Evolutionary conservation across 2,888 invertebrate species (phyloP).

Genomic region (Drosophila kanekoi): DNA sequence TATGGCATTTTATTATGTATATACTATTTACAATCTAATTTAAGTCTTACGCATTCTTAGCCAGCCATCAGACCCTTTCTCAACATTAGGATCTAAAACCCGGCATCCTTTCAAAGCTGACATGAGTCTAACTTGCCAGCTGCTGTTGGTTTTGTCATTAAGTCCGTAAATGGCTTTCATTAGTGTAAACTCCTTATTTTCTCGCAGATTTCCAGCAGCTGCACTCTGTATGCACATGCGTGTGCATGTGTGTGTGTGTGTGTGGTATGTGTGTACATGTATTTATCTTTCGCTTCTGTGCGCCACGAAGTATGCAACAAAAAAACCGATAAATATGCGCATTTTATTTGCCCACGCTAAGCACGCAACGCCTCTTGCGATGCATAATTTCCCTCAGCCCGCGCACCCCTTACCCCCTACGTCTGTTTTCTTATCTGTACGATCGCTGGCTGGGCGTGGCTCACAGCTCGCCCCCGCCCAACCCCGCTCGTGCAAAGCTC

Average conservation of each 20-base stretch:
- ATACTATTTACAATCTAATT: neutral
- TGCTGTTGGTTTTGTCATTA: conserved; percentile 54
- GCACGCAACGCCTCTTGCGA: conserved; percentile 31
- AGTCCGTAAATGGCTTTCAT: conserved; percentile 53
- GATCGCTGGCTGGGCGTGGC: conserved; percentile 46
- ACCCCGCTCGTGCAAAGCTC: conserved; percentile 18
- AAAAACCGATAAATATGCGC: conserved; percentile 64
- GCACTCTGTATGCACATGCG: neutral
- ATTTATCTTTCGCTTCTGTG: conserved; percentile 41
- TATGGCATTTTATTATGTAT: neutral
- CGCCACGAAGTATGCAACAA: conserved; percentile 68
- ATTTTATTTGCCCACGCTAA: conserved; percentile 51
- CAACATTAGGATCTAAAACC: conserved; percentile 21
- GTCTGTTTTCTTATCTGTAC: conserved; percentile 12
- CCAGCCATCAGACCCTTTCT: conserved; percentile 1
- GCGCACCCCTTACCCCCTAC: neutral
- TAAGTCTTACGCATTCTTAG: neutral
- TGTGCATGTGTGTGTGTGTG: neutral
- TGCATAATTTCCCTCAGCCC: conserved; percentile 29
- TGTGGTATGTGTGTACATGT: conserved; percentile 8
- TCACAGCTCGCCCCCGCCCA: conserved; percentile 15
- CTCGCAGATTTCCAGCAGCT: conserved; percentile 12
- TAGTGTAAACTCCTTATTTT: conserved; percentile 35
- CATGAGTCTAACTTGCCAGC: conserved; percentile 27
- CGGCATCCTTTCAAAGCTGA: conserved; percentile 17